These are phyloP conservation scores for Dendrocincla fuliginosa DNA, from an alignment of 2,797 vertebrate species.

Conservation along the genomic window DNA sequence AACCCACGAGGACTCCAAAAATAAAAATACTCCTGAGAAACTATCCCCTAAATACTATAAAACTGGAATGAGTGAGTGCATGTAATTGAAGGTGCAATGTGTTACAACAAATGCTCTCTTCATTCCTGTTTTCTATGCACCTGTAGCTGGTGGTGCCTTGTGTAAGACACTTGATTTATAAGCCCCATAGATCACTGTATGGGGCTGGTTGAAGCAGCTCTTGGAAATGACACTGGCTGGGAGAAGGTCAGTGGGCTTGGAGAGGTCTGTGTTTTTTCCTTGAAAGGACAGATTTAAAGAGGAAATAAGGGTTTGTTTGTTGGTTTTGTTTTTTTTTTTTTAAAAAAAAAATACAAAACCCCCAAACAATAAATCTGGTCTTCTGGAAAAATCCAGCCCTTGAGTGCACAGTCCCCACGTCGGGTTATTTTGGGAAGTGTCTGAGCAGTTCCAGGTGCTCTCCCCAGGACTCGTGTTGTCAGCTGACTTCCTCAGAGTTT, in stretches of 20 bases:
- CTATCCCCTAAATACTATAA: not conserved
- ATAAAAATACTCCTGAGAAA: not conserved
- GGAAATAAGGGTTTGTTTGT: no score
- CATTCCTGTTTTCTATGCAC: not conserved
- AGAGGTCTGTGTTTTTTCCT: not conserved
- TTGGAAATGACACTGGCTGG: accelerated
- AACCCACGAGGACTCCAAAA: not conserved
- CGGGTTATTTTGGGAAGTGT: not conserved
- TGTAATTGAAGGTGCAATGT: not conserved
- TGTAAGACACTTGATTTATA: not conserved
- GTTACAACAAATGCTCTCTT: not conserved
- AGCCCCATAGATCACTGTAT: accelerated
- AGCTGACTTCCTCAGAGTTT: not conserved
- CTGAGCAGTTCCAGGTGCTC: not conserved
- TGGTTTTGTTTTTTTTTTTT: no score
- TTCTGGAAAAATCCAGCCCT: not conserved
- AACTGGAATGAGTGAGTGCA: not conserved
- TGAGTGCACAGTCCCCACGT: accelerated
- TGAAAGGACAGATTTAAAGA: not conserved
- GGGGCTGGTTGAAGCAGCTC: not conserved
- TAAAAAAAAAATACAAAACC: not conserved
- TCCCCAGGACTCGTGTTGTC: not conserved
- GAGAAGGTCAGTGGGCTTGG: not conserved
- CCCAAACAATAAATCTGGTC: not conserved
- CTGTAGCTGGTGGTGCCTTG: not conserved